Evolutionary conservation across 1,140 invertebrate species (phyloP).

Genomic region (Bilobella aurantiaca): DNA sequence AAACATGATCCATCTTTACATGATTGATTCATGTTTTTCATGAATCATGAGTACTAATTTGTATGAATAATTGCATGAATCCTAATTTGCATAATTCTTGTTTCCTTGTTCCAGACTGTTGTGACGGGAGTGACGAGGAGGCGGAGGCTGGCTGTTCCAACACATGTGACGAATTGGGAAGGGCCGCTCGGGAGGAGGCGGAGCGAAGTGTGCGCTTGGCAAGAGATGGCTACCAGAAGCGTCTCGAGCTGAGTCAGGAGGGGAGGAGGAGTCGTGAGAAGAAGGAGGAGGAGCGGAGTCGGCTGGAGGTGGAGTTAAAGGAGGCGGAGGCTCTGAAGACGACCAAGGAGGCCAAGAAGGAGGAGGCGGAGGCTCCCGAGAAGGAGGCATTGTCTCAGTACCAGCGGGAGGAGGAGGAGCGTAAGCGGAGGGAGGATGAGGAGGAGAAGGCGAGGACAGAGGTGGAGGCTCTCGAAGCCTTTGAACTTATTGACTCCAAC

Average conservation of each 20-base stretch:
- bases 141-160: conserved; percentile 57
- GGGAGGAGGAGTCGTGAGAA: conserved; percentile 49
- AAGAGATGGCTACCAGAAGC: conserved; percentile 64
- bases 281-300: conserved; percentile 56
- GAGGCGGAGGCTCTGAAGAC: conserved; percentile 58
- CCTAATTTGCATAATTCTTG: no score
- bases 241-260: conserved; percentile 60
- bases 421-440: conserved; percentile 50
- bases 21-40: no score
- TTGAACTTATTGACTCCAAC: conserved; percentile 65
- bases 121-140: conserved; percentile 89
- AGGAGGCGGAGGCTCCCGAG: conserved; percentile 60
- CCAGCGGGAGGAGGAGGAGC: conserved; percentile 52
- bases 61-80: no score
- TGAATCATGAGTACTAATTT: no score
- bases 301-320: conserved; percentile 58
- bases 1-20: no score
- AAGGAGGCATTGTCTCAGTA: conserved; percentile 64
- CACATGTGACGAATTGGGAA: conserved; percentile 70
- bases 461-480: conserved; percentile 57
- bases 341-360: conserved; percentile 63
- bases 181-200: conserved; percentile 62
- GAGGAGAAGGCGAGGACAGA: conserved; percentile 45
- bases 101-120: conserved; percentile 66
- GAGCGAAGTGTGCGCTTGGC: conserved; percentile 59